Evolutionary conservation across 2,888 invertebrate genomes (phyloP), one percentile per base, ranked within the genome.

Genomic region (Pilophorus perplexus): DNA sequence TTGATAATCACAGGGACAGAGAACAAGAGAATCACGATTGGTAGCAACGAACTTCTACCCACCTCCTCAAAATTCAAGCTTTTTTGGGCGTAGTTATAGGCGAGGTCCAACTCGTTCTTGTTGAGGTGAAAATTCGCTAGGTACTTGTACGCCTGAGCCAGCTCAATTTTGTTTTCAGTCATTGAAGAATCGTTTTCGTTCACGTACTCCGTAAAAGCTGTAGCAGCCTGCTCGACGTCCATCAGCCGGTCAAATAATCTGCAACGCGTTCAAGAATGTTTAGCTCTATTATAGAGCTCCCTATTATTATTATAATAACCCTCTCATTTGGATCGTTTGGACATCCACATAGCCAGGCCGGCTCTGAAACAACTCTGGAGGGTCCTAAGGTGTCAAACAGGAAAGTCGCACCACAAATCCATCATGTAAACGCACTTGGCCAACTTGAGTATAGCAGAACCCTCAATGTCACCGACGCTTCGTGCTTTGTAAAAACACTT

Each of bases 401-500:
- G n/a, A n/a, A n/a, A n/a, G n/a, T n/a, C n/a, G n/a, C n/a, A n/a
- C n/a, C n/a, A n/a, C n/a, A n/a, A n/a, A n/a, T n/a, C n/a, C n/a
- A n/a, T n/a, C n/a, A n/a, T n/a, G n/a, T n/a, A 42, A 40, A 42
- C 52, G 52, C 65, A 92, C 89, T 89, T 95, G 1, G 95, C 98
- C 72, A 99, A 82, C 80, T 93, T 93, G 67, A 94, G 86, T 50
- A 98, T 81, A 0, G 97, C 97, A 77, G 91, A 88, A 69, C 96
- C 95, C 78, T 99, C 98, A 73, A 95, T 89, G 76, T 99, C 98
- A 0, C 98, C 98, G 25, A 98, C 89, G 76, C 88, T 90, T 74
- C 93, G 92, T 0, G 98, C 98, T 78, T 95, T 93, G 77, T 92
- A 90, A 77, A 93, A 99, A 78, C 97, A 98, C 77, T 94, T 95